phyloP scores from a whole-genome alignment of 2,797 vertebrate species.

The Babyrousa celebensis region DNA sequence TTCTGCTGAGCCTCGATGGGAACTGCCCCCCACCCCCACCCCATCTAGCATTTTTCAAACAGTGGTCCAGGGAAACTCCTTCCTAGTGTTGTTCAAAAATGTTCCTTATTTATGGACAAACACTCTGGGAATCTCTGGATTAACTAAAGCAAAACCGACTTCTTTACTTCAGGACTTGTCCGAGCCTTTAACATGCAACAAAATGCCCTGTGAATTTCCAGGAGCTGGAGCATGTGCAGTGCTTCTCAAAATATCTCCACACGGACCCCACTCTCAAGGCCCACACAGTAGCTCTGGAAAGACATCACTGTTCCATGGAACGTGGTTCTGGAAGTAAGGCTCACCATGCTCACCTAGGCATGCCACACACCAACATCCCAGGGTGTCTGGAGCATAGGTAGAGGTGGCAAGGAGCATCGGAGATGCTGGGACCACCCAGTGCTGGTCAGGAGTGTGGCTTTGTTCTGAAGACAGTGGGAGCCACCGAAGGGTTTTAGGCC shows the following conservation, averaged over 20 bases:
- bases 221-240: background rate
- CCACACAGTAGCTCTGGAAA: background rate
- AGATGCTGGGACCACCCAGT: background rate
- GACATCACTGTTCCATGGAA: accelerated
- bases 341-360: background rate
- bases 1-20: too few species aligned
- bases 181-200: background rate
- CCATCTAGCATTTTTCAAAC: background rate
- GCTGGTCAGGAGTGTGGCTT: background rate
- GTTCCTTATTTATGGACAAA: background rate
- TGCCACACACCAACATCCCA: background rate
- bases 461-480: background rate
- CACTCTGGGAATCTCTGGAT: background rate
- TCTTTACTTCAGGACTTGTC: background rate
- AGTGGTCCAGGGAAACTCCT: background rate
- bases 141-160: slow-evolving; percentile 12
- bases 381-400: background rate
- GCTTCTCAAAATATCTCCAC: background rate
- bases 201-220: background rate
- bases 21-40: too few species aligned
- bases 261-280: background rate
- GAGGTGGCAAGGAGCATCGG: too few species aligned
- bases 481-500: background rate
- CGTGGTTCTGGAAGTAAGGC: background rate
- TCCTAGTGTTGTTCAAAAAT: background rate